Base-by-base conservation (phyloP, 2,113 vertebrate species). In the Oenanthe oenanthe region DNA sequence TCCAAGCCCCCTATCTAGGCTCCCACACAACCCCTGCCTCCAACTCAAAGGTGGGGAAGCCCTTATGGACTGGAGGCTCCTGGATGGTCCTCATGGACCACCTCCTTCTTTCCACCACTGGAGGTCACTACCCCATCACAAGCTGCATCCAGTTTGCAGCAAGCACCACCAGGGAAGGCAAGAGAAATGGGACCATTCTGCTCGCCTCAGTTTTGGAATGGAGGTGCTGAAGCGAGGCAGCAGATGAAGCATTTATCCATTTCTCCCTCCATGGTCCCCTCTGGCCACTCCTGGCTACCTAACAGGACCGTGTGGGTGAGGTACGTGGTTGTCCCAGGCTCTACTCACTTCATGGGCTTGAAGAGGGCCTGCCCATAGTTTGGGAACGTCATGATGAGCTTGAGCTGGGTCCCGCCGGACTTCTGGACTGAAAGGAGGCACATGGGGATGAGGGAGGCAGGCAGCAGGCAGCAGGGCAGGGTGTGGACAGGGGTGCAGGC, bases 321-420 rank as follows among this genome's bases (percentile, higher is more conserved):
- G 4, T 43, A 28, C 7, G 42, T 31, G 6, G 5, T 4, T 65
- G 26, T 70, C 40, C 63, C 57, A 4, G 1, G 9, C 29, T 88
- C 50, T 90, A 92, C 98, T 98, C 92, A 99, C 98, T 98, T 99
- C 97, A 98, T 98, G 57, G 98, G 98, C 79, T 99, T 98, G 95
- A 98, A 98, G 93, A 99, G 92, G 40, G 98, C 98, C 61, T 98
- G 97, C 50, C 98, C 98, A 1, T 98, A 98, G 87, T 98, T 98
- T 1, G 98, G 95, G 58, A 98, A 98, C 1, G 95, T 97, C 97
- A 98, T 98, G 93, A 98, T 97, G 89, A 98, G 95, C 96, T 98
- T 99, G 61, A 98, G 93, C 88, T 98, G 98, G 7, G 98, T 98
- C 78, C 98, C 98, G 0, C 98, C 97, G 0, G 97, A 96, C 92